Evolutionary conservation across 1,140 invertebrate genomes (phyloP).

Genomic region (Atta cephalotes): DNA sequence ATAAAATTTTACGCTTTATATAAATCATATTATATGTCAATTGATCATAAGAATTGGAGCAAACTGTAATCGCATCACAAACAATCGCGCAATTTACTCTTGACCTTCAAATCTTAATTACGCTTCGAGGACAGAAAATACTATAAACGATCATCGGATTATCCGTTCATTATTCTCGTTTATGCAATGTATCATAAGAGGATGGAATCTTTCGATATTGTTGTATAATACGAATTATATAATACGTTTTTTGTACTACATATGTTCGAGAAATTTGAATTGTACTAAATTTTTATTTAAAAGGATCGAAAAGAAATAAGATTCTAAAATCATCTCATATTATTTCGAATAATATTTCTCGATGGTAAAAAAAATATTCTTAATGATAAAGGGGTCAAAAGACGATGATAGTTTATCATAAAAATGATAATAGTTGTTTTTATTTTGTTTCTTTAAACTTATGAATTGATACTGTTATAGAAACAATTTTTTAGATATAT

Average conservation of each 20-base stretch:
- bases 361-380: background rate
- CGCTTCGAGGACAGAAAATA: background rate
- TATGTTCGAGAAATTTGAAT: background rate
- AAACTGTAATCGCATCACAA: conserved; percentile 21
- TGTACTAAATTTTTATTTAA: background rate
- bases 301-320: background rate
- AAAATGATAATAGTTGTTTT: background rate
- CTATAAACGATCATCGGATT: background rate
- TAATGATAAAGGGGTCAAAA: background rate
- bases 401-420: background rate
- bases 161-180: background rate
- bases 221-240: background rate
- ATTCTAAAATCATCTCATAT: background rate
- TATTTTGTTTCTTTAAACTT: background rate
- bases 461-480: background rate
- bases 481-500: background rate
- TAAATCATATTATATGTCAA: background rate
- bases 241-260: background rate
- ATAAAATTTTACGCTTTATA: background rate
- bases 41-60: background rate
- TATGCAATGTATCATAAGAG: background rate
- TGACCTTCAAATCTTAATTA: conserved; percentile 39
- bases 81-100: conserved; percentile 15
- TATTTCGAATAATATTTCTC: conserved; percentile 8
- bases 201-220: background rate